phyloP scores from a whole-genome alignment of 2,797 vertebrate genomes.

The Mormyrus hasselquistii region DNA sequence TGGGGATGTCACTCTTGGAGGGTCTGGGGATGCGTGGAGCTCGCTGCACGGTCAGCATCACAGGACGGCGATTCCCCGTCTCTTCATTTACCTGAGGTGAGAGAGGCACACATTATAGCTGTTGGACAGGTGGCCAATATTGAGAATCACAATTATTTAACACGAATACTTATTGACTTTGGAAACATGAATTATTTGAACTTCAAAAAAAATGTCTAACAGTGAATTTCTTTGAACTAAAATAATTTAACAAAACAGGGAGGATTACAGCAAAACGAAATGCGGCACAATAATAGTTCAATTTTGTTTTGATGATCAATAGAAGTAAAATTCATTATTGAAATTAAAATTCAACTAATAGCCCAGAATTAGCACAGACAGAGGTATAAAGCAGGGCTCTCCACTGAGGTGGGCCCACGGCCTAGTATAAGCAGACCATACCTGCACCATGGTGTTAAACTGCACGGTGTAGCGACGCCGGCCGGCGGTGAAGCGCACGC shows the following conservation, averaged over 20 bases:
- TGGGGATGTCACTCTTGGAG: conserved; percentile 65
- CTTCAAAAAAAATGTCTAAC: neutral
- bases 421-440: conserved; percentile 35
- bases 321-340: neutral
- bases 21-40: conserved; percentile 73
- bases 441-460: conserved; percentile 98
- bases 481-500: conserved; percentile 89
- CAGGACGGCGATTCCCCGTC: conserved; percentile 86
- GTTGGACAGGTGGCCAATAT: neutral
- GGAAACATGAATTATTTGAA: neutral
- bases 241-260: neutral
- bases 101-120: neutral
- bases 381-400: neutral
- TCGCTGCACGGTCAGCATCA: conserved; percentile 87
- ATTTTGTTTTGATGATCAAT: neutral
- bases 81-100: conserved; percentile 82
- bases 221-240: neutral
- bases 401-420: neutral
- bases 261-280: neutral
- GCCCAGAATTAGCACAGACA: neutral
- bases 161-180: neutral
- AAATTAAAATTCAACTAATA: neutral
- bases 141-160: neutral
- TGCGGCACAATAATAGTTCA: neutral
- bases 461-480: conserved; percentile 92